Evolutionary conservation across 2,888 invertebrate species (phyloP), one percentile per base, ranked within the genome.

Genomic region (Fissipunctia ypsillon): DNA sequence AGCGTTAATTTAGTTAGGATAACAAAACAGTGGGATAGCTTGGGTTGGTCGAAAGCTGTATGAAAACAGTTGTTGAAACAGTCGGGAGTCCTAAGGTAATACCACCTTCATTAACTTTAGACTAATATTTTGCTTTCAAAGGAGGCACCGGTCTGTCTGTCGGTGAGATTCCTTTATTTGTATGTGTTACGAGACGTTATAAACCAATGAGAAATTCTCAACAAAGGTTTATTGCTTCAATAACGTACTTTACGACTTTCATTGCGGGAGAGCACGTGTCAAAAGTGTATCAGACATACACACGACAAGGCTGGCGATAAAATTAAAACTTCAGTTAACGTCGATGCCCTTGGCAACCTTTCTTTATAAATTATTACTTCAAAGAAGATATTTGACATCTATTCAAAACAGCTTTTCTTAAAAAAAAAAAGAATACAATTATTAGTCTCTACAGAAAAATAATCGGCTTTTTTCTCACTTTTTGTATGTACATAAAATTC

Each of bases 181-280:
- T 89, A 87, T 83, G 83, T 86, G 87, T 89, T 90, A 91, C 88
- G 89, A 88, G 88, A 90, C 88, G 90, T 90, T 92, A 90, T 91
- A 90, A 88, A 86, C 91, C 91, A 90, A 93, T 92, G 91, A 91
- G 93, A 92, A 94, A 93, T 94, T 93, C 91, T 92, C 91, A 91
- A 94, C 93, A 93, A 92, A 91, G 92, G 93, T 95, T 95, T 95
- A 95, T 91, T 87, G 87, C 92, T 92, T 90, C 93, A 94, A 94
- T 95, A 94, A 93, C 91, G 87, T 88, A 91, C 86, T 94, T 95
- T 95, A 95, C 91, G 94, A 93, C 89, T 86, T 88, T 88, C 90
- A 91, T 91, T 90, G 93, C 91, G 91, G 91, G 85, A 87, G 90
- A 91, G 90, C 90, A 92, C 91, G 91, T 93, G 93, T 94, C 92